Evolutionary conservation across 1,140 invertebrate genomes (phyloP), one percentile per base, ranked within the genome.

Genomic region (Drosophila murphyi): DNA sequence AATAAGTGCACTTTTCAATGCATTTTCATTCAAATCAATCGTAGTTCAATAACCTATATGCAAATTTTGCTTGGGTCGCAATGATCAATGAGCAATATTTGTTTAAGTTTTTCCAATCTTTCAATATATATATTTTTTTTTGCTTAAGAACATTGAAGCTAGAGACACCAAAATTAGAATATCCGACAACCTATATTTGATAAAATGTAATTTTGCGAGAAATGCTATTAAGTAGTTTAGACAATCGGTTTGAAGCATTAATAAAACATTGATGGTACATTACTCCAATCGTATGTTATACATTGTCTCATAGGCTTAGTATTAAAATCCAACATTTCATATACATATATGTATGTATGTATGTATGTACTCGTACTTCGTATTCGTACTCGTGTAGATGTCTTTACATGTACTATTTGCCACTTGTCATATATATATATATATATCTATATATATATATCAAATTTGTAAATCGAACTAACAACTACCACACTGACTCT

Each of bases 381-480:
- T 43, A 43, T 43, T 50, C 37, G 50, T 68, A 68, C 37, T 72
- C 63, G 70, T 73, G 70, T 73, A 73, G 65, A 28, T 73, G 39
- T 32, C 54, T 73, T 20, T 39, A 50, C 20, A 34, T 69, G 55
- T 67, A 47, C 20, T 35, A 43, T 43, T 50, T 72, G 51, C 63
- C 55, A 55, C 28, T 50, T 35, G 51, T 52, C 34, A 20, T 55
- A 20, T 20, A 20, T 20, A 20, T 20, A 20, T 20, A 12, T 20
- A 20, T 20, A 20, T 20, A 20, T 20, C 0, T 20, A 0, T 20
- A 20, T 43, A 47, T 34, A 47, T 10, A 45, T 8, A 20, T 60
- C 41, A 51, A 54, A 32, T 47, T 54, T 64, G 50, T 51, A 54
- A 20, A 64, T 54, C 3, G 10, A 47, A 20, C 4, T 31, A 55